These are phyloP conservation scores for Drosophila pallidifrons DNA, from an alignment of 1,140 invertebrate genomes.

Conservation along the genomic window DNA sequence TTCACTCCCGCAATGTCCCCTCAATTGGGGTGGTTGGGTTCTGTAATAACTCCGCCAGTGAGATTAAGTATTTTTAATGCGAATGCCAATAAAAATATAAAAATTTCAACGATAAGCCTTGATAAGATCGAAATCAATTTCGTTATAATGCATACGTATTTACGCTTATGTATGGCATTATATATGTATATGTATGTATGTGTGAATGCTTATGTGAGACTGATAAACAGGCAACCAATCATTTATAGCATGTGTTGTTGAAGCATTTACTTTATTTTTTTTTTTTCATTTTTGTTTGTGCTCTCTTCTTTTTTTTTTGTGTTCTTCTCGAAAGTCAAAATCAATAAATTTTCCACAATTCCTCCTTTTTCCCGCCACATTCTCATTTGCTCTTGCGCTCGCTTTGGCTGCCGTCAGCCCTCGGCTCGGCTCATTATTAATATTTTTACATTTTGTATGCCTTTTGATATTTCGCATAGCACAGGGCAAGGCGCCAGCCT, in stretches of 20 bases:
- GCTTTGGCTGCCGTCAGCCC: constrained; percentile 22
- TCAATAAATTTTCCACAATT: constrained; percentile 60
- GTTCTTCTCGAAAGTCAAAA: constrained; percentile 47
- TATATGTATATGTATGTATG: constrained; percentile 31
- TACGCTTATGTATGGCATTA: constrained; percentile 13
- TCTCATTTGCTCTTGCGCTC: constrained; percentile 28
- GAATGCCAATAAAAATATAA: constrained; percentile 79
- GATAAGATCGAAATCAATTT: constrained; percentile 81
- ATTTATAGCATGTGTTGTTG: constrained; percentile 43
- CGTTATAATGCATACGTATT: constrained; percentile 53
- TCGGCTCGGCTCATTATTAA: constrained; percentile 63
- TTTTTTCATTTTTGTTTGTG: constrained; percentile 11
- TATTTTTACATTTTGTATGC: constrained; percentile 76
- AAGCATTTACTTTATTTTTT: constrained; percentile 33
- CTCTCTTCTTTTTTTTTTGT: constrained; percentile 26
- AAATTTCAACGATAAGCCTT: constrained; percentile 78
- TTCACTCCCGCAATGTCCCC: constrained; percentile 2
- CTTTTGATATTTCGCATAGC: constrained; percentile 70
- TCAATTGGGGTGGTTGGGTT: constrained; percentile 34
- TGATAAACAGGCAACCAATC: constrained; percentile 45
- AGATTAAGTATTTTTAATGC: constrained; percentile 84
- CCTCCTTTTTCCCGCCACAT: constrained; percentile 32
- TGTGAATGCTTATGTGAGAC: not conserved
- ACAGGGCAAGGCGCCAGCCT: constrained; percentile 36
- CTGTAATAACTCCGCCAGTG: constrained; percentile 68